These are phyloP conservation scores for Lathronympha strigana DNA, from an alignment of 2,888 invertebrate species.

Conservation along the genomic window DNA sequence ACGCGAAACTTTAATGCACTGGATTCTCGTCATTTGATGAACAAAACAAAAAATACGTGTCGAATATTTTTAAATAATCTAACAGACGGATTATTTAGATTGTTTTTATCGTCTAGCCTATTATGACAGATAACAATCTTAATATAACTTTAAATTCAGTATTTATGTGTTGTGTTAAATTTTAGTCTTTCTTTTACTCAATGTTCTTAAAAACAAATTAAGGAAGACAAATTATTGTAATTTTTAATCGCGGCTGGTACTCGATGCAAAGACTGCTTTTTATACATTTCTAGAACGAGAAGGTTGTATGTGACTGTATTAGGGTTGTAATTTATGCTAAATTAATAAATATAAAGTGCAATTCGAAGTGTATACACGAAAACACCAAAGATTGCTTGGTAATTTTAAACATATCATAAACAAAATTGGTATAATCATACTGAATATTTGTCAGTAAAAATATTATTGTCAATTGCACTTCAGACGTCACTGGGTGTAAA, in stretches of 20 bases:
- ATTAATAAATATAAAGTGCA: slow-evolving; percentile 37
- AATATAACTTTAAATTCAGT: no score
- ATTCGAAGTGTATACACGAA: slow-evolving; percentile 50
- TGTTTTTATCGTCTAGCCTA: no score
- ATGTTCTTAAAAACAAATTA: not conserved
- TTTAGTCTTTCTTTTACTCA: not conserved
- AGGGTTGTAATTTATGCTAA: slow-evolving; percentile 16
- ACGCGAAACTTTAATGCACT: no score
- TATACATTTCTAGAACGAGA: slow-evolving; percentile 43
- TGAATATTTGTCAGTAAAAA: no score
- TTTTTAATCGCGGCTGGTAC: slow-evolving; percentile 8
- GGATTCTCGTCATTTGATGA: no score
- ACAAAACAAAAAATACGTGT: no score
- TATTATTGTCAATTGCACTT: slow-evolving; percentile 3
- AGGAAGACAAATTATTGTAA: not conserved
- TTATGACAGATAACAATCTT: no score
- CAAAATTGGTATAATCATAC: slow-evolving; percentile 1
- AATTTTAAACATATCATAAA: slow-evolving; percentile 60
- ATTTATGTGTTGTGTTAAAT: not conserved
- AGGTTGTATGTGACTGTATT: slow-evolving; percentile 26
- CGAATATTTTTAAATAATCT: no score
- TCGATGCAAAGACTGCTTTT: slow-evolving; percentile 51
- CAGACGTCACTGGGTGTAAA: not conserved
- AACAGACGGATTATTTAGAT: no score
- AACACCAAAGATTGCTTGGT: slow-evolving; percentile 72